Evolutionary conservation across 2,113 vertebrate genomes (phyloP).

Genomic region (Silurus asotus): DNA sequence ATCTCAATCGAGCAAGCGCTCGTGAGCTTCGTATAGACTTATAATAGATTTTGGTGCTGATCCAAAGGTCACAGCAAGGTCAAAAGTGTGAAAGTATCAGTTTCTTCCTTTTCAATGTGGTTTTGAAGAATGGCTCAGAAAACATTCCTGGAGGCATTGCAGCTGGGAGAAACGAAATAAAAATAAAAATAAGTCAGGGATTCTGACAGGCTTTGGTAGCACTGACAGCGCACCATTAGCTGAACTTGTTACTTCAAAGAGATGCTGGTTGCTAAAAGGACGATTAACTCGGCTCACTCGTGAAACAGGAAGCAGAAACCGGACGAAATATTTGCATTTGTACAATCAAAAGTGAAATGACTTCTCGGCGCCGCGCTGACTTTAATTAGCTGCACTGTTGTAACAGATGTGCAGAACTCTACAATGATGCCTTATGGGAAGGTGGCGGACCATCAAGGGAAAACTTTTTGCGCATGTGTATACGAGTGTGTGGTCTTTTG

Average conservation of each 20-base stretch:
- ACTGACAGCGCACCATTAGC: not conserved
- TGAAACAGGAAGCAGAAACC: not conserved
- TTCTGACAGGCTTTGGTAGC: too few species aligned
- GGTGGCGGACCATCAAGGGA: conserved; percentile 24
- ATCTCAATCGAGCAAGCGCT: not conserved
- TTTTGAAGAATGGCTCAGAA: too few species aligned
- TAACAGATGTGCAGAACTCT: conserved; percentile 36
- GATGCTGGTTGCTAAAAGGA: not conserved
- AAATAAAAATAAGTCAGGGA: too few species aligned
- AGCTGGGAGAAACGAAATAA: too few species aligned
- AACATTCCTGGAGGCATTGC: too few species aligned
- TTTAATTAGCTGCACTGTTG: conserved; percentile 31
- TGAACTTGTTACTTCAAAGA: not conserved
- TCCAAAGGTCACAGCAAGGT: not conserved
- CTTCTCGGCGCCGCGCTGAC: not conserved
- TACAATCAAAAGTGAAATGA: not conserved
- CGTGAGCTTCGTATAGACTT: not conserved
- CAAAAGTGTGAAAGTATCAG: too few species aligned
- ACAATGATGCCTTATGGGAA: conserved; percentile 37
- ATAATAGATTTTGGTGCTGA: not conserved
- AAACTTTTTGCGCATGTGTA: not conserved
- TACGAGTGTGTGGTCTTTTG: conserved; percentile 3
- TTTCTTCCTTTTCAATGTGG: too few species aligned
- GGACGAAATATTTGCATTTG: too few species aligned
- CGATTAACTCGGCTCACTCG: not conserved